These are phyloP conservation scores for Catostylus mosaicus DNA, from an alignment of 30 jellyfish, hydroid and myxozoan genomes.

Conservation along the genomic window DNA sequence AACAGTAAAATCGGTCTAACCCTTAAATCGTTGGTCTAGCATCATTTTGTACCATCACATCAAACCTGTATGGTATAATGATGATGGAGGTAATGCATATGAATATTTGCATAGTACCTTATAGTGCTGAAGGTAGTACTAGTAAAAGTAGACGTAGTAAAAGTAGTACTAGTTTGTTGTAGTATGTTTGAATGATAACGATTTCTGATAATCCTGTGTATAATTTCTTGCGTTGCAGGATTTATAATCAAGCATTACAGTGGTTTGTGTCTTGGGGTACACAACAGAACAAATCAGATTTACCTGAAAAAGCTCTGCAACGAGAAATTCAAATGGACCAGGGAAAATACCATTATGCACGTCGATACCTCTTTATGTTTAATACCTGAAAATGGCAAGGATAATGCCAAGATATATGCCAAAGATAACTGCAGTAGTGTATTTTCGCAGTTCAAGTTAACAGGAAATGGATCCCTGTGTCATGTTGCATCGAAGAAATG, in stretches of 20 bases:
- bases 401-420: slow-evolving; percentile 42
- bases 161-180: no score
- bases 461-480: slow-evolving; percentile 49
- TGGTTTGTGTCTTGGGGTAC: slow-evolving; percentile 51
- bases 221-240: slow-evolving; percentile 13
- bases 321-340: slow-evolving; percentile 38
- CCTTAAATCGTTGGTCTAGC: no score
- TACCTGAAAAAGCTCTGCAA: slow-evolving; percentile 31
- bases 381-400: slow-evolving; percentile 34
- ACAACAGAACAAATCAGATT: slow-evolving; percentile 14
- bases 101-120: no score
- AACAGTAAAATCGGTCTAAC: no score
- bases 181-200: no score
- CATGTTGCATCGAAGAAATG: slow-evolving; percentile 61
- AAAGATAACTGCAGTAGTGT: slow-evolving; percentile 22
- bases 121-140: no score
- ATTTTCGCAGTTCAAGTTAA: slow-evolving; percentile 11
- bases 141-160: no score
- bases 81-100: no score
- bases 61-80: no score
- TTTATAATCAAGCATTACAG: slow-evolving; percentile 49
- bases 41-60: no score
- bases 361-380: slow-evolving; percentile 21
- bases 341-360: slow-evolving; percentile 20
- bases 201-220: neutral